Evolutionary conservation across 2,113 vertebrate species (phyloP).

Genomic region (Asarcornis scutulata): DNA sequence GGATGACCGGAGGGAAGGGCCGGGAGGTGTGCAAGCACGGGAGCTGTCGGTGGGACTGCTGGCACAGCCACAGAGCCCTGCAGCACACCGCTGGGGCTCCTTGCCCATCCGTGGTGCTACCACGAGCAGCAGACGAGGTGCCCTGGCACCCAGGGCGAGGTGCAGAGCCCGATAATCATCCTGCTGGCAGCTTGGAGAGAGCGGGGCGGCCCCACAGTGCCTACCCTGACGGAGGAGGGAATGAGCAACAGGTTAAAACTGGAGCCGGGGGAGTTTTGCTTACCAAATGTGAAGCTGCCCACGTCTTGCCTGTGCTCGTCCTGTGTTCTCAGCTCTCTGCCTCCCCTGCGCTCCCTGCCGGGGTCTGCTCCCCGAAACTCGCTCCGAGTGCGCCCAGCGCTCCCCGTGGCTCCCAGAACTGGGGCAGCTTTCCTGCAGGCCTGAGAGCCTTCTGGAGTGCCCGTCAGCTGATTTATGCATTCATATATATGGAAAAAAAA

Average conservation of each 20-base stretch:
- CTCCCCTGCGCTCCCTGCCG: fast-evolving
- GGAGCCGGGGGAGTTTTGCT: background rate
- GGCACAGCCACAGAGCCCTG: background rate
- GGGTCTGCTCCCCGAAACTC: background rate
- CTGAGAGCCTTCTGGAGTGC: background rate
- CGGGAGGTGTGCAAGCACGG: no score
- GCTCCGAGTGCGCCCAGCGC: fast-evolving
- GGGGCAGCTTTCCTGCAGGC: background rate
- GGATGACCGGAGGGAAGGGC: background rate
- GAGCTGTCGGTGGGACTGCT: no score
- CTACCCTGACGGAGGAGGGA: background rate
- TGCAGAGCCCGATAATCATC: background rate
- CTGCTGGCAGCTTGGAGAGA: background rate
- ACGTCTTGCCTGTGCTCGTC: background rate
- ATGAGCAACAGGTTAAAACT: background rate
- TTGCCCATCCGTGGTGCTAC: background rate
- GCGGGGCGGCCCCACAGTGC: fast-evolving
- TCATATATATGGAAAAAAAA: background rate
- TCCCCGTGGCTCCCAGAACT: background rate
- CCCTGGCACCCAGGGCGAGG: fast-evolving
- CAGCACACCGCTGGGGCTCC: background rate
- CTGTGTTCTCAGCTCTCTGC: background rate
- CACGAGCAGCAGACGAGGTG: background rate
- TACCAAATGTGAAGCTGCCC: background rate
- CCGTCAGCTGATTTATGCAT: background rate